Conservation (phyloP, 1,140 invertebrate species). For the Teleogryllus occipitalis region DNA sequence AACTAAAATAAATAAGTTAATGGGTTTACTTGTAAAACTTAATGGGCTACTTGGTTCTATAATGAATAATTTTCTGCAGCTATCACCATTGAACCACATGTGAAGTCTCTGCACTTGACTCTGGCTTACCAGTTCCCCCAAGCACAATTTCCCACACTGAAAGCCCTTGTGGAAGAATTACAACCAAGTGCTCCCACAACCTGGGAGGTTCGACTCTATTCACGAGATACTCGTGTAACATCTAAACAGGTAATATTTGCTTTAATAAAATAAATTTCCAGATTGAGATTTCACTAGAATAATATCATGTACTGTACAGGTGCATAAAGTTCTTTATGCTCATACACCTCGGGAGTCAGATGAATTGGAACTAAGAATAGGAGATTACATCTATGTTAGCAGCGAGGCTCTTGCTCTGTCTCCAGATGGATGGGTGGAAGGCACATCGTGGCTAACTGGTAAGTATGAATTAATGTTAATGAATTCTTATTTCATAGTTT, state of each 20-base stretch:
- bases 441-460: conserved; percentile 80
- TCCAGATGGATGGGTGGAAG: conserved; percentile 78
- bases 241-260: conserved; percentile 56
- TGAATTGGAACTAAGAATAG: conserved; percentile 74
- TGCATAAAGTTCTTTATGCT: conserved; percentile 70
- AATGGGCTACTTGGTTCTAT: no score
- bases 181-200: conserved; percentile 51
- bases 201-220: conserved; percentile 83
- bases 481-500: not conserved
- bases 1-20: no score
- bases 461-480: conserved; percentile 28
- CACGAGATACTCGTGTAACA: conserved; percentile 63
- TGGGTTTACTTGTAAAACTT: no score
- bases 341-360: conserved; percentile 69
- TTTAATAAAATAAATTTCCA: not conserved
- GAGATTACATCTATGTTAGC: conserved; percentile 77
- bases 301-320: conserved; percentile 37
- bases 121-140: conserved; percentile 78
- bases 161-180: conserved; percentile 61
- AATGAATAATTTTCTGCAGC: conserved; percentile 39
- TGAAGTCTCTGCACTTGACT: conserved; percentile 78
- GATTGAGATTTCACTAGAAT: not conserved
- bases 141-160: conserved; percentile 59
- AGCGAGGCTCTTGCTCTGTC: conserved; percentile 60
- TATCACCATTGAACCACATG: conserved; percentile 61